Percentiles rank a stretch among this genome's conserved stretches.
phyloP scores from a whole-genome alignment of 2,113 vertebrate species.

The Agapornis roseicollis region DNA sequence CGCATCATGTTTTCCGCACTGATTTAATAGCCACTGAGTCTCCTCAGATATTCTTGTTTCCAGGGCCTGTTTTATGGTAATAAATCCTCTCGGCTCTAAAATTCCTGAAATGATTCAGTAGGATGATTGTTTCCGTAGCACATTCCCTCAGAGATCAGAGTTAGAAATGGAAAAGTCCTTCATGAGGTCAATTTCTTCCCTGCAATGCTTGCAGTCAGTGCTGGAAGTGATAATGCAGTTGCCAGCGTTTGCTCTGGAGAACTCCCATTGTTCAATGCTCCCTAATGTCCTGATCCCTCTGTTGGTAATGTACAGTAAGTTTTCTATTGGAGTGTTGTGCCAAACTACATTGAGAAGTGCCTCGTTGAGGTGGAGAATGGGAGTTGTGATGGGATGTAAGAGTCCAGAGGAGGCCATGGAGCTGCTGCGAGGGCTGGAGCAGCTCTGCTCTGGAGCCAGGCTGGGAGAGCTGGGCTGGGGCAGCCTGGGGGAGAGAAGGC shows the following conservation, averaged over 20 bases:
- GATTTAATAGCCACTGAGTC: slow-evolving; percentile 56
- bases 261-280: neutral
- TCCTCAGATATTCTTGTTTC: slow-evolving; percentile 33
- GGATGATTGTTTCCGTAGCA: slow-evolving; percentile 8
- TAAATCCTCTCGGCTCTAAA: slow-evolving; percentile 54
- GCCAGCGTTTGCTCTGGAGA: neutral
- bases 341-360: neutral
- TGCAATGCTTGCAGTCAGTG: neutral
- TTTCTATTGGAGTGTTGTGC: neutral
- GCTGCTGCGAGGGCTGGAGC: neutral
- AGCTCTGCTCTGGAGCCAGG: neutral
- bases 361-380: neutral
- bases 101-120: slow-evolving; percentile 54
- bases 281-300: neutral
- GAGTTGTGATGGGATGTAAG: neutral
- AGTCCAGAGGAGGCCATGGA: neutral
- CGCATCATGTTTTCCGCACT: slow-evolving; percentile 58
- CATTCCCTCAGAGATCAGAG: neutral
- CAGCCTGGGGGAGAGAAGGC: too few species aligned
- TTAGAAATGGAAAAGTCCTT: slow-evolving; percentile 33
- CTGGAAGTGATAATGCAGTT: neutral
- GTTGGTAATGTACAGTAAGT: neutral
- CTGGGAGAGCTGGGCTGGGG: neutral
- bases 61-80: slow-evolving; percentile 29
- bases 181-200: neutral